Conservation (phyloP, 2,888 invertebrate genomes). For the Conistra vaccinii region DNA sequence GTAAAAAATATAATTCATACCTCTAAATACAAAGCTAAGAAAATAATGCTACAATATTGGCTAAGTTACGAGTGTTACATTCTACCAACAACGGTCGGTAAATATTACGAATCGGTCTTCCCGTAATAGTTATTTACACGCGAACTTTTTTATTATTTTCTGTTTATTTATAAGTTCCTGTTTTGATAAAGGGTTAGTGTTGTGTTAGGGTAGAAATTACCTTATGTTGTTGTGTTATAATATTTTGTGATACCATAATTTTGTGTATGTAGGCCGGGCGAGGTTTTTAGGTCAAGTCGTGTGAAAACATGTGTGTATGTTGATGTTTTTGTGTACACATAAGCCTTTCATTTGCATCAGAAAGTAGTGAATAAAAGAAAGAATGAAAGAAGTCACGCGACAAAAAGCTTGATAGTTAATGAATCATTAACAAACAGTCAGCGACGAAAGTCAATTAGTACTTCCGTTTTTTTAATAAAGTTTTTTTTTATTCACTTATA, state of each 20-base stretch:
- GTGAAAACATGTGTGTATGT: conserved; percentile 18
- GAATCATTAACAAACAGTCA: background rate
- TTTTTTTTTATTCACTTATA: no score
- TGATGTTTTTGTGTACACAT: background rate
- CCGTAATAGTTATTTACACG: conserved; percentile 25
- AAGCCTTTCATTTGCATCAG: conserved; percentile 8
- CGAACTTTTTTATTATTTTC: conserved; percentile 26
- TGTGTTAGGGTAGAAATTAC: conserved; percentile 5
- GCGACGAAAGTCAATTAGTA: no score
- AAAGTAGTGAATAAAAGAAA: background rate
- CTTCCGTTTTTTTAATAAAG: no score
- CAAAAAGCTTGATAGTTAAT: background rate
- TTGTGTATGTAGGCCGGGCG: conserved; percentile 17
- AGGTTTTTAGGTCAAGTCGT: conserved; percentile 35
- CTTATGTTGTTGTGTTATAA: background rate
- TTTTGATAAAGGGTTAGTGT: conserved; percentile 31
- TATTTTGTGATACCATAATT: conserved; percentile 10
- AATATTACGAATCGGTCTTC: background rate
- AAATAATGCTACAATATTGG: no score
- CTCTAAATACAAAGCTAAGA: background rate
- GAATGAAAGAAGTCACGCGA: background rate
- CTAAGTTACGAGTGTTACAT: background rate
- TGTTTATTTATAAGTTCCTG: conserved; percentile 39
- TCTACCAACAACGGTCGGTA: conserved; percentile 1
- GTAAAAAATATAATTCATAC: background rate